Conservation (phyloP, 2,888 invertebrate species). For the Gordius sp. region DNA sequence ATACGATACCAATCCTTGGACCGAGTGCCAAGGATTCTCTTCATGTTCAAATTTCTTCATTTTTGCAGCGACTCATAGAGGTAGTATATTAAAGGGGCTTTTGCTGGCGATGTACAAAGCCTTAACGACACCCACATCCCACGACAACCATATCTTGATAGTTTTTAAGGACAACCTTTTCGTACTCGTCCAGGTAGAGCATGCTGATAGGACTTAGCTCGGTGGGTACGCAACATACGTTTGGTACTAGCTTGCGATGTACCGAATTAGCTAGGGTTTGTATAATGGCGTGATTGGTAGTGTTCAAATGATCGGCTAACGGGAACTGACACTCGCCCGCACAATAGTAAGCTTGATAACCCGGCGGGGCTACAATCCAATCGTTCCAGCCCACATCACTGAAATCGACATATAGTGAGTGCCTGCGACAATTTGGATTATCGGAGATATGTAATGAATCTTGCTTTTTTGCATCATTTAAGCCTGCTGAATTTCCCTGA, state of each 20-base stretch:
- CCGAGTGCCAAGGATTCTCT: no score
- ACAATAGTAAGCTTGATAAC: slow-evolving; percentile 84
- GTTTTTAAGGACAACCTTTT: slow-evolving; percentile 82
- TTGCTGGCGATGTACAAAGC: no score
- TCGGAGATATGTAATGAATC: no score
- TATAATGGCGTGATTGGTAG: slow-evolving; percentile 91
- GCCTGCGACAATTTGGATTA: slow-evolving; percentile 51
- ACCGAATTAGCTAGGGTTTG: slow-evolving; percentile 82
- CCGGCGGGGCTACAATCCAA: slow-evolving; percentile 87
- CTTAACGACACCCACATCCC: slow-evolving; percentile 79
- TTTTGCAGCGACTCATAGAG: no score
- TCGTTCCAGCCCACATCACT: slow-evolving; percentile 87
- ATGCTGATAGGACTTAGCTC: slow-evolving; percentile 73
- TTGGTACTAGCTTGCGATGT: slow-evolving; percentile 62
- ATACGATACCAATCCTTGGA: no score
- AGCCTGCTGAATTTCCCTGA: no score
- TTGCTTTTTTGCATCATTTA: no score
- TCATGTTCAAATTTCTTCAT: no score
- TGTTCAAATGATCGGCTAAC: slow-evolving; percentile 66
- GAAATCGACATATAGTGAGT: slow-evolving; percentile 75
- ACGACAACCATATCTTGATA: slow-evolving; percentile 96
- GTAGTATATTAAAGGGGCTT: no score
- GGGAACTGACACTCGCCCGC: slow-evolving; percentile 81
- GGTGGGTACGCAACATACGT: slow-evolving; percentile 87
- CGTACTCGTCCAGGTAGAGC: slow-evolving; percentile 74